These are phyloP conservation scores for Peromyscus melanophrys DNA, from an alignment of 2,797 vertebrate genomes.

Conservation along the genomic window DNA sequence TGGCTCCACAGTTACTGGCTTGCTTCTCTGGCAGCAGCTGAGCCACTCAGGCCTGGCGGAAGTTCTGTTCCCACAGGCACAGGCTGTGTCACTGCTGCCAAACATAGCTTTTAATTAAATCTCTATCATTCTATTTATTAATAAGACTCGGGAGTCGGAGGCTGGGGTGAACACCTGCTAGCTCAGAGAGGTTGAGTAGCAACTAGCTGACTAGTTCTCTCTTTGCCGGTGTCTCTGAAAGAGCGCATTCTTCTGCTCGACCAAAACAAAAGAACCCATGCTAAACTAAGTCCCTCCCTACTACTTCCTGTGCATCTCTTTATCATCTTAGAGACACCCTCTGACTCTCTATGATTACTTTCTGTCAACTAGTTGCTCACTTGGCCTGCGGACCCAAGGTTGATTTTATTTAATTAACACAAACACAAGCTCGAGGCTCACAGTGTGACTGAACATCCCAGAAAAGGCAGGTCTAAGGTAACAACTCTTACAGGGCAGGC, in stretches of 20 bases:
- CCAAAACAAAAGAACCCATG: neutral
- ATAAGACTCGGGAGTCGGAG: neutral
- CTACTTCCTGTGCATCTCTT: neutral
- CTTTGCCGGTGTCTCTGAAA: neutral
- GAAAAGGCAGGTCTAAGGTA: neutral
- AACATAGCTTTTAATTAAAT: neutral
- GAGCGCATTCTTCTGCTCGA: neutral
- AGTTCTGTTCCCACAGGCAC: neutral
- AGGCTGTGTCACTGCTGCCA: neutral
- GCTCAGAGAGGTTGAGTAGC: neutral
- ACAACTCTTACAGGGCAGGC: neutral
- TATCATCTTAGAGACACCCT: neutral
- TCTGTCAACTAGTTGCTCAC: neutral
- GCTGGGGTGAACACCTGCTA: neutral
- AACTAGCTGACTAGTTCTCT: neutral
- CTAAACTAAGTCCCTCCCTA: neutral
- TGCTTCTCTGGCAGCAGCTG: neutral
- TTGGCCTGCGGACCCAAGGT: neutral
- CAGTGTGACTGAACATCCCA: neutral
- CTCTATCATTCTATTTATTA: neutral
- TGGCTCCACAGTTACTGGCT: neutral
- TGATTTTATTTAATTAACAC: neutral
- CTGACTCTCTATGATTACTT: neutral
- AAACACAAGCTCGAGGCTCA: neutral
- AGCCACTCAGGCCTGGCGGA: neutral